phyloP scores from a whole-genome alignment of 2,888 invertebrate species.

The Perithous albicinctus region DNA sequence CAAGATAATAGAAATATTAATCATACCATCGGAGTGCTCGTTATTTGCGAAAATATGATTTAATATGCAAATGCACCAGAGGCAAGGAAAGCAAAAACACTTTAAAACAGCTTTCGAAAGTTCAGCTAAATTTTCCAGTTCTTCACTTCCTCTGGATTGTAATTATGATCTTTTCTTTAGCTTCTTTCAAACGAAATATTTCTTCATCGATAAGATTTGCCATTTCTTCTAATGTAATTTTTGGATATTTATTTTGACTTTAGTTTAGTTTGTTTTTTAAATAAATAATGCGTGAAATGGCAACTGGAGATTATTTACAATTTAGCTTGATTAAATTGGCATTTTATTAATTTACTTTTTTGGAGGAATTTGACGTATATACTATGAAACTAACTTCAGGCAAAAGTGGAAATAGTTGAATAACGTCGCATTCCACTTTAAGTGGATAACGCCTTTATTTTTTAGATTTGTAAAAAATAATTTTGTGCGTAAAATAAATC shows the following conservation, averaged over 20 bases:
- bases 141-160: constrained; percentile 12
- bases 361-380: background rate
- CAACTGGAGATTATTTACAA: background rate
- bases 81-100: constrained; percentile 71
- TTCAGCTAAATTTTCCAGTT: constrained; percentile 37
- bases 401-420: background rate
- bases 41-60: constrained; percentile 68
- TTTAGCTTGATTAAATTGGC: background rate
- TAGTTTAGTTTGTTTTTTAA: background rate
- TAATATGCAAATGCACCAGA: constrained; percentile 72
- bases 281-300: background rate
- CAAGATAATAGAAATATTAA: background rate
- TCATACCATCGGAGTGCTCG: constrained; percentile 49
- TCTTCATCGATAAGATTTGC: background rate
- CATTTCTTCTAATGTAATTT: background rate
- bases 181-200: background rate
- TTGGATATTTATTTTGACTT: background rate
- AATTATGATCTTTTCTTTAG: background rate
- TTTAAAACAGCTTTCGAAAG: constrained; percentile 57
- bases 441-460: background rate
- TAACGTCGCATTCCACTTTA: background rate
- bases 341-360: background rate
- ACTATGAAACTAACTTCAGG: constrained; percentile 10
- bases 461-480: no score
- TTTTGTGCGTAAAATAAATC: no score